Percentiles rank a stretch among this genome's conserved stretches.
Conservation (phyloP, 2,113 vertebrate genomes). For the Ciconia boyciana region DNA sequence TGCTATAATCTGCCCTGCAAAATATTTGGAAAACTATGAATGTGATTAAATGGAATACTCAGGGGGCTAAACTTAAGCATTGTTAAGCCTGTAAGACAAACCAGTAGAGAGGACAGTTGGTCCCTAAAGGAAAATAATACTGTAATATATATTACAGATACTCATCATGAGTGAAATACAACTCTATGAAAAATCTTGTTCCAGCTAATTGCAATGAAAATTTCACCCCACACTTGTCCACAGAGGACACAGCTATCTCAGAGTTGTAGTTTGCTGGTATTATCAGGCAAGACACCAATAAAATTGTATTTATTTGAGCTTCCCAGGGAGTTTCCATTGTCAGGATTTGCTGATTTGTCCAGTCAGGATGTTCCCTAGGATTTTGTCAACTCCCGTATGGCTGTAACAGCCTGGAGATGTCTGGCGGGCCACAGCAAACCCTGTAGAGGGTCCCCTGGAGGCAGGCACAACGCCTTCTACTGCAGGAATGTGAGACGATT, state of each 20-base stretch:
- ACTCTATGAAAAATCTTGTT: neutral
- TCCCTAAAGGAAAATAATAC: neutral
- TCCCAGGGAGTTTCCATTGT: neutral
- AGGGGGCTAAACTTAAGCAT: neutral
- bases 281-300: neutral
- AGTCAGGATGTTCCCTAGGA: neutral
- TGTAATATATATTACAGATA: neutral
- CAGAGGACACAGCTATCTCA: neutral
- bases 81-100: neutral
- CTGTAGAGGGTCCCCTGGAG: neutral
- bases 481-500: neutral
- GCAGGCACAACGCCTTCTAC: neutral
- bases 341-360: neutral
- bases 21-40: constrained; percentile 51
- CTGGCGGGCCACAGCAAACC: neutral
- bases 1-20: neutral
- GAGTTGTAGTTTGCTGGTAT: neutral
- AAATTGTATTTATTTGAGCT: neutral
- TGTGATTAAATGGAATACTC: neutral
- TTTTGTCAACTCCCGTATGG: neutral
- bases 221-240: neutral
- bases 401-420: neutral
- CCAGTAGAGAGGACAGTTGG: neutral
- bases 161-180: neutral
- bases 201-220: neutral